Conservation (phyloP, 2,797 vertebrate species). For the Helostoma temminkii region DNA sequence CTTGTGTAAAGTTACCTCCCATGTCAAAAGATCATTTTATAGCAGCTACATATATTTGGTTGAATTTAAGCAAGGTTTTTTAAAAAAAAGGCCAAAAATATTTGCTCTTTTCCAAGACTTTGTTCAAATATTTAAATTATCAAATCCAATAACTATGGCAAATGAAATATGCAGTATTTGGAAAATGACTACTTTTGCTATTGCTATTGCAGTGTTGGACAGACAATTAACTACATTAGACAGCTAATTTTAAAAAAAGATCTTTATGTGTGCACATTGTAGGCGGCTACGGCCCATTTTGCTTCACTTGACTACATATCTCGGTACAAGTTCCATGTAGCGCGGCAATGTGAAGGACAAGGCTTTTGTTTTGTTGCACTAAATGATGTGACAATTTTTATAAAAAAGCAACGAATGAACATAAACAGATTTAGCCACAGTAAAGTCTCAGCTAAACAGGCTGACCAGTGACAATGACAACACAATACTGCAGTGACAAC, state of each 20-base stretch:
- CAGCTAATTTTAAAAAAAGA: not conserved
- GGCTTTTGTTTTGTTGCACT: not conserved
- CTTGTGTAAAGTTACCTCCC: no score
- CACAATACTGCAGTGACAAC: not conserved
- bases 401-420: slow-evolving; percentile 7
- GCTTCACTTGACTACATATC: no score
- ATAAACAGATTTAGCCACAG: not conserved
- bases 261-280: not conserved
- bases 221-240: slow-evolving; percentile 1
- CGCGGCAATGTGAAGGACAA: not conserved
- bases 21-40: no score
- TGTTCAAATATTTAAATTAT: no score
- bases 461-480: slow-evolving; percentile 1
- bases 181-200: no score
- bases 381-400: slow-evolving; percentile 1
- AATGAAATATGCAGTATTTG: no score
- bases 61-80: no score
- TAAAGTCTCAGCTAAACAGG: slow-evolving; percentile 8
- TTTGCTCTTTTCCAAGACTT: no score
- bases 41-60: no score
- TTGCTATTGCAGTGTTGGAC: not conserved
- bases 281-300: not conserved
- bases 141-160: no score
- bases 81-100: no score
- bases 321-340: not conserved